A percentile compares a stretch with the other conserved stretches of the same genome.
These are phyloP conservation scores for Steromphala cineraria DNA, from an alignment of 2,888 invertebrate genomes.

Conservation along the genomic window DNA sequence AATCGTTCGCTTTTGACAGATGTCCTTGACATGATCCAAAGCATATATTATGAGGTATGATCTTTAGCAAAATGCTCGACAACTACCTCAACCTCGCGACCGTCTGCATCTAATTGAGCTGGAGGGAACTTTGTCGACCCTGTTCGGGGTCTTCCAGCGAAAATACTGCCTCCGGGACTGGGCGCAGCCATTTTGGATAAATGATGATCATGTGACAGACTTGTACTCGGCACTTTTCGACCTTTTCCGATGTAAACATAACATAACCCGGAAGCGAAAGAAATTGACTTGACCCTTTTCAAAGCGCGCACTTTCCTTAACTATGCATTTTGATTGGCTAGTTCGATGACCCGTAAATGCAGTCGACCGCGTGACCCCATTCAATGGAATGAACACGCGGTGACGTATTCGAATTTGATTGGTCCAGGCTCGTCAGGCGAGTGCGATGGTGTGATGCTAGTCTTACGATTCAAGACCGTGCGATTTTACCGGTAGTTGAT, in stretches of 20 bases:
- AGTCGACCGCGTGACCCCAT: conserved; percentile 3
- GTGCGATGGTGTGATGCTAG: conserved; percentile 26
- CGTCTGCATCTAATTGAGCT: conserved; percentile 66
- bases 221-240: neutral
- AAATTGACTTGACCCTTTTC: neutral
- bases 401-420: conserved; percentile 48
- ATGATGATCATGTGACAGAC: conserved; percentile 38
- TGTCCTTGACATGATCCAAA: neutral
- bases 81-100: conserved; percentile 68
- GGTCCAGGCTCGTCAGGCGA: conserved; percentile 54
- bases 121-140: conserved; percentile 59
- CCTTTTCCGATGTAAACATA: conserved; percentile 4
- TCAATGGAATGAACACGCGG: conserved; percentile 34
- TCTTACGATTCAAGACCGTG: neutral
- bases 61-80: neutral
- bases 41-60: neutral
- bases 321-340: conserved; percentile 38
- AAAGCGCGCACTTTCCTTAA: conserved; percentile 18
- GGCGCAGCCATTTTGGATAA: conserved; percentile 62
- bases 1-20: neutral
- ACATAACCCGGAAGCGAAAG: conserved; percentile 36
- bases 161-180: conserved; percentile 58
- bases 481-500: conserved; percentile 1
- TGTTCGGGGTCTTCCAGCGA: conserved; percentile 61
- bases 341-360: conserved; percentile 12